Conservation (phyloP, 2,888 invertebrate genomes). For the Aproaerema taeniolella region DNA sequence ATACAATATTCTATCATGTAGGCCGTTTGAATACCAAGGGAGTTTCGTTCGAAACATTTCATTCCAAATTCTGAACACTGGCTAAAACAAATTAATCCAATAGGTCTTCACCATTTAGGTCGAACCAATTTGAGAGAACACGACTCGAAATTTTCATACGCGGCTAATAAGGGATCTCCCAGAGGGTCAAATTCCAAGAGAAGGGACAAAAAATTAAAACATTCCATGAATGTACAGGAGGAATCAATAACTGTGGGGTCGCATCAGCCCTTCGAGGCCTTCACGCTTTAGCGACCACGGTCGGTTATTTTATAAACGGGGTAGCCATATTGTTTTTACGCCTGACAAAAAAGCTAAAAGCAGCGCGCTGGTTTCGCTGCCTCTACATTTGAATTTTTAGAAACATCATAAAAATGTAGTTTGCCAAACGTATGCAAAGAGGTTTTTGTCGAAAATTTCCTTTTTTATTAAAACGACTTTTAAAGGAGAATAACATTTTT, state of each 20-base stretch:
- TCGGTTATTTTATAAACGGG: constrained; percentile 16
- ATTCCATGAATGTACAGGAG: constrained; percentile 28
- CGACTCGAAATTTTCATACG: constrained; percentile 14
- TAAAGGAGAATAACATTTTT: too few relatives aligned
- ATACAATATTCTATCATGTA: neutral
- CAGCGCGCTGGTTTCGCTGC: too few relatives aligned
- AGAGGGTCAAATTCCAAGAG: constrained; percentile 22
- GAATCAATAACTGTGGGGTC: constrained; percentile 38
- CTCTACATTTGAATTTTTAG: too few relatives aligned
- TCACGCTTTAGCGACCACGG: constrained; percentile 14
- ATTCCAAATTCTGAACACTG: neutral
- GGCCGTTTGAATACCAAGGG: neutral
- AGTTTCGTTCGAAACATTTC: neutral
- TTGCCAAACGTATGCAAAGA: too few relatives aligned
- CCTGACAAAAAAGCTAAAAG: too few relatives aligned
- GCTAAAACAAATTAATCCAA: neutral
- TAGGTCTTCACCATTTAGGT: neutral
- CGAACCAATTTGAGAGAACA: constrained; percentile 11
- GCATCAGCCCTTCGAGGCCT: constrained; percentile 17
- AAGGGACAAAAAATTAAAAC: constrained; percentile 35
- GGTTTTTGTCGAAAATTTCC: too few relatives aligned
- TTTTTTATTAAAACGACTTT: too few relatives aligned
- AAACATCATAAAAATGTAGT: too few relatives aligned
- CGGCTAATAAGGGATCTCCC: constrained; percentile 20
- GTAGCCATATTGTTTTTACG: too few relatives aligned